Conservation (phyloP, 64 coral and sea anemone species). For the Hydrozoanthus tunicans region DNA sequence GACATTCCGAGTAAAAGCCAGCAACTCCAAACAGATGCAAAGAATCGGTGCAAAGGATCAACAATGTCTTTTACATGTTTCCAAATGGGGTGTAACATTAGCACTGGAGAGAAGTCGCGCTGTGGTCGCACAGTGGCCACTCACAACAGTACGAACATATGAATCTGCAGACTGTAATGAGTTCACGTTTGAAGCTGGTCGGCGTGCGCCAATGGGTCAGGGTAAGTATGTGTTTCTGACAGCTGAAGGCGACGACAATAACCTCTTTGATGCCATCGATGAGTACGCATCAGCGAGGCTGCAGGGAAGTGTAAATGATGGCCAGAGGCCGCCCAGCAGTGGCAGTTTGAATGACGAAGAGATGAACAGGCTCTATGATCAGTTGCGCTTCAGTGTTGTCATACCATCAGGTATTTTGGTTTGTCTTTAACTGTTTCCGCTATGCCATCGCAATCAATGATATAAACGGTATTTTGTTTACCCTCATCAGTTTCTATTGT, state of each 20-base stretch:
- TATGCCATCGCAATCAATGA: not conserved
- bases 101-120: slow-evolving; percentile 88
- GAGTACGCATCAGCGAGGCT: slow-evolving; percentile 72
- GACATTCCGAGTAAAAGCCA: slow-evolving; percentile 83
- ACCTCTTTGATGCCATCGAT: slow-evolving; percentile 94
- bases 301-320: slow-evolving; percentile 33
- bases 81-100: slow-evolving; percentile 86
- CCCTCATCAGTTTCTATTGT: too few relatives aligned
- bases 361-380: slow-evolving; percentile 85
- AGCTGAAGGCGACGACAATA: slow-evolving; percentile 81
- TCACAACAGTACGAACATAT: slow-evolving; percentile 96
- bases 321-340: slow-evolving; percentile 29
- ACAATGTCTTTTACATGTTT: slow-evolving; percentile 86
- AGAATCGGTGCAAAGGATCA: slow-evolving; percentile 94
- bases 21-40: slow-evolving; percentile 84
- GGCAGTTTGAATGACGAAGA: slow-evolving; percentile 75
- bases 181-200: slow-evolving; percentile 92
- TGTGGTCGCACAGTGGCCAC: slow-evolving; percentile 95
- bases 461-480: too few relatives aligned
- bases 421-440: not conserved
- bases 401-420: slow-evolving; percentile 60
- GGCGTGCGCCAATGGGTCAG: slow-evolving; percentile 92
- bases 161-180: slow-evolving; percentile 85
- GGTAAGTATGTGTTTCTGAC: slow-evolving; percentile 87
- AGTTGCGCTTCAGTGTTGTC: slow-evolving; percentile 81